A percentile compares a stretch with the other conserved stretches of the same genome.
phyloP scores from a whole-genome alignment of 2,113 vertebrate genomes.

The Notarius quadriscutis region DNA sequence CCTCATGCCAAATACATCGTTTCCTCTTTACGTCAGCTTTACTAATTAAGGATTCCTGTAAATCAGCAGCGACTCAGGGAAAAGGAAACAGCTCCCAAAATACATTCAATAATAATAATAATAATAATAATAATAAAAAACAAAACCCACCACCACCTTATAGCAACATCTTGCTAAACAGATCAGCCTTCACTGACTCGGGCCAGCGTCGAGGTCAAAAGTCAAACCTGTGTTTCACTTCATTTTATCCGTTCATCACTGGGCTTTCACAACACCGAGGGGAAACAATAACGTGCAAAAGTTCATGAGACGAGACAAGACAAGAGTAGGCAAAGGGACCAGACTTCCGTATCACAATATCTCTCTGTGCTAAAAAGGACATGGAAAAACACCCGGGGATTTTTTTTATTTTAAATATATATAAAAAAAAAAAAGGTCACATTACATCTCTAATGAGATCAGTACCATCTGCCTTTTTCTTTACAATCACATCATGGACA shows the following conservation, averaged over 20 bases:
- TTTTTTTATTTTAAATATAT: not conserved
- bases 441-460: too few relatives aligned
- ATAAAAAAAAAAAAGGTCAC: too few relatives aligned
- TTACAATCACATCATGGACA: too few relatives aligned
- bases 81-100: not conserved
- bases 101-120: not conserved
- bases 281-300: constrained; percentile 25
- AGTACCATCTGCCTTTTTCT: too few relatives aligned
- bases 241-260: constrained; percentile 18
- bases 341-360: constrained; percentile 38
- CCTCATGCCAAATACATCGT: not conserved
- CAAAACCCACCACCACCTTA: not conserved
- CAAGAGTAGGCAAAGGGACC: constrained; percentile 40
- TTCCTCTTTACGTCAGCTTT: not conserved
- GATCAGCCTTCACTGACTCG: not conserved
- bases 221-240: not conserved
- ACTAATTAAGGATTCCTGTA: not conserved
- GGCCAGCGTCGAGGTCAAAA: constrained; percentile 34
- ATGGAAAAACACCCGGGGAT: not conserved
- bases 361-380: constrained; percentile 4
- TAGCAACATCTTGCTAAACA: not conserved
- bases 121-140: not conserved
- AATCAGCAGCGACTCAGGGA: not conserved
- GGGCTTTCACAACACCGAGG: constrained; percentile 3
- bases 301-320: constrained; percentile 24